Evolutionary conservation across 2,797 vertebrate species (phyloP).

Genomic region (Acipenser transmontanus): DNA sequence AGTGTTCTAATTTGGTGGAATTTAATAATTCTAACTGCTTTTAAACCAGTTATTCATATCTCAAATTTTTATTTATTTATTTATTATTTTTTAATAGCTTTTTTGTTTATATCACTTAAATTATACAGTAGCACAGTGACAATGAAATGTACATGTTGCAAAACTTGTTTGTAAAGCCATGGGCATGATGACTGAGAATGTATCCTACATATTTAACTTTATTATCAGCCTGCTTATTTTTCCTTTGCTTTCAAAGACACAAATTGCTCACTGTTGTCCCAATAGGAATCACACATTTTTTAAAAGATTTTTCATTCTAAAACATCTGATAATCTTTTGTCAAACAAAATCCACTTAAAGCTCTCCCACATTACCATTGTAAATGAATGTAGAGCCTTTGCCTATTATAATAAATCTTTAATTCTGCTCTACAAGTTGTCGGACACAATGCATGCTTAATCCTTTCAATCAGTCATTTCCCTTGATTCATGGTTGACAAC

Average conservation of each 20-base stretch:
- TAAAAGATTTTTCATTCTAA: slow-evolving; percentile 37
- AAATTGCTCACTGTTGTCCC: neutral
- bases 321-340: slow-evolving; percentile 38
- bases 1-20: too few species aligned
- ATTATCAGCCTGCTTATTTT: slow-evolving; percentile 4
- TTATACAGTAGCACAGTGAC: too few species aligned
- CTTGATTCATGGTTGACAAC: slow-evolving; percentile 27
- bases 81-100: too few species aligned
- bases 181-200: too few species aligned
- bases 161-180: too few species aligned
- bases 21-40: too few species aligned
- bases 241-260: slow-evolving; percentile 7
- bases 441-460: slow-evolving; percentile 29
- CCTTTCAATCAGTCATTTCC: slow-evolving; percentile 30
- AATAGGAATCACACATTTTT: slow-evolving; percentile 16
- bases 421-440: slow-evolving; percentile 26
- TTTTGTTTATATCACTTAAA: too few species aligned
- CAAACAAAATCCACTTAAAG: slow-evolving; percentile 31
- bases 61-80: too few species aligned
- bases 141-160: too few species aligned
- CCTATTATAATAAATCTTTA: slow-evolving; percentile 35
- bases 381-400: slow-evolving; percentile 37
- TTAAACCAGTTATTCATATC: too few species aligned
- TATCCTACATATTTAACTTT: neutral
- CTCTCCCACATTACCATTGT: slow-evolving; percentile 35